Conservation (phyloP, 2,113 vertebrate species). For the Xenopus laevis region DNA sequence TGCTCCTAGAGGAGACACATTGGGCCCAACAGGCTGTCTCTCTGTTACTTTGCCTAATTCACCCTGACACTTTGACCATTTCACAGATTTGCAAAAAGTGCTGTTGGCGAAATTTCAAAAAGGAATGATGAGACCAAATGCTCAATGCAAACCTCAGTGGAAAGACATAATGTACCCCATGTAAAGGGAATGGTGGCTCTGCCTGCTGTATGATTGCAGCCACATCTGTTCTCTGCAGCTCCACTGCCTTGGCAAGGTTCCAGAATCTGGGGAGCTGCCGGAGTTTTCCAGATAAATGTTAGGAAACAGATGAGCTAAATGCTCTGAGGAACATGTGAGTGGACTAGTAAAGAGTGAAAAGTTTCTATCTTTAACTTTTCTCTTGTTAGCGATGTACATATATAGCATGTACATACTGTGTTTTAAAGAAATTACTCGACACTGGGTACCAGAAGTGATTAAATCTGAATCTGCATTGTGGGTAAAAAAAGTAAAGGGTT, state of each 20-base stretch:
- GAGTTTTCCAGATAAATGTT: constrained; percentile 33
- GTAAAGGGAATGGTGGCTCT: constrained; percentile 49
- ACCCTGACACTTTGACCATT: constrained; percentile 55
- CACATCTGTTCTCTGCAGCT: constrained; percentile 49
- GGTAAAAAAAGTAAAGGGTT: too few species aligned
- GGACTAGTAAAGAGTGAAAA: neutral
- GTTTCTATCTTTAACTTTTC: too few species aligned
- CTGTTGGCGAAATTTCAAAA: constrained; percentile 52
- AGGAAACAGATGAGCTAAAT: constrained; percentile 22
- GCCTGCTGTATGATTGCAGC: constrained; percentile 45
- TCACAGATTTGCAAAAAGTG: constrained; percentile 44
- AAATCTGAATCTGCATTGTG: too few species aligned
- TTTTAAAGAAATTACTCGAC: too few species aligned
- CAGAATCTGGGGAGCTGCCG: constrained; percentile 23
- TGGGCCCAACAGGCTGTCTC: constrained; percentile 46
- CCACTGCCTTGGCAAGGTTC: constrained; percentile 31
- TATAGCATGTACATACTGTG: too few species aligned
- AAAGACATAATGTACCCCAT: constrained; percentile 51
- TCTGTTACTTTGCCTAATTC: constrained; percentile 53
- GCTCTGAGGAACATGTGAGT: constrained; percentile 14
- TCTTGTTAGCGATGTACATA: too few species aligned
- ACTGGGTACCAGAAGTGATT: too few species aligned
- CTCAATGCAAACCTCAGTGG: constrained; percentile 46
- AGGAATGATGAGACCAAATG: constrained; percentile 55
- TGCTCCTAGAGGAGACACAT: constrained; percentile 46